phyloP scores from a whole-genome alignment of 1,140 invertebrate species.

The Hylaeus volcanicus region DNA sequence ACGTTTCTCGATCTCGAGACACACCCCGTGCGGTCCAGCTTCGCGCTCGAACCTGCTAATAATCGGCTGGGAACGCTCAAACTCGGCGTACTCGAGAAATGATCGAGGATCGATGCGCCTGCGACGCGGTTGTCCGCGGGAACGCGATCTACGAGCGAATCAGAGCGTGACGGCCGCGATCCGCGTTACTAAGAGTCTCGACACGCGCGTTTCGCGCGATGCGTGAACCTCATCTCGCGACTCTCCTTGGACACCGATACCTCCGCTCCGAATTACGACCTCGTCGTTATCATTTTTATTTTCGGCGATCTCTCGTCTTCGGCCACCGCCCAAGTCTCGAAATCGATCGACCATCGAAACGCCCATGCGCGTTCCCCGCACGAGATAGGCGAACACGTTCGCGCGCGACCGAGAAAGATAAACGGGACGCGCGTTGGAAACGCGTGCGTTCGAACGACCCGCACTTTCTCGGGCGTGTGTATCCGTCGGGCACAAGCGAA shows the following conservation, averaged over 20 bases:
- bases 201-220: constrained; percentile 5
- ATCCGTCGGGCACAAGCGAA: background rate
- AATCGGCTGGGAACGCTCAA: background rate
- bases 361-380: background rate
- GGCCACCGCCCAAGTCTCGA: too few species aligned
- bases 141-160: background rate
- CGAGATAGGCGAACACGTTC: background rate
- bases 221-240: background rate
- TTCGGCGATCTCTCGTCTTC: too few species aligned
- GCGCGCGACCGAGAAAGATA: background rate
- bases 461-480: constrained; percentile 20
- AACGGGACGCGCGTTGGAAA: background rate
- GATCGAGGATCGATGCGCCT: background rate
- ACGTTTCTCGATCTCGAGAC: constrained; percentile 25
- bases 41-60: constrained; percentile 17
- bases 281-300: too few species aligned
- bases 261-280: too few species aligned
- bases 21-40: background rate
- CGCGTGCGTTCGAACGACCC: background rate
- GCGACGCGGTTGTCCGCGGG: background rate
- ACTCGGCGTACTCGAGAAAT: background rate
- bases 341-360: background rate
- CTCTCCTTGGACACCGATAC: too few species aligned
- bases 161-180: constrained; percentile 27
- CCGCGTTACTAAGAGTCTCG: background rate